These are phyloP conservation scores for Sarcophaga peregrina DNA, from an alignment of 1,140 invertebrate species.

Conservation along the genomic window DNA sequence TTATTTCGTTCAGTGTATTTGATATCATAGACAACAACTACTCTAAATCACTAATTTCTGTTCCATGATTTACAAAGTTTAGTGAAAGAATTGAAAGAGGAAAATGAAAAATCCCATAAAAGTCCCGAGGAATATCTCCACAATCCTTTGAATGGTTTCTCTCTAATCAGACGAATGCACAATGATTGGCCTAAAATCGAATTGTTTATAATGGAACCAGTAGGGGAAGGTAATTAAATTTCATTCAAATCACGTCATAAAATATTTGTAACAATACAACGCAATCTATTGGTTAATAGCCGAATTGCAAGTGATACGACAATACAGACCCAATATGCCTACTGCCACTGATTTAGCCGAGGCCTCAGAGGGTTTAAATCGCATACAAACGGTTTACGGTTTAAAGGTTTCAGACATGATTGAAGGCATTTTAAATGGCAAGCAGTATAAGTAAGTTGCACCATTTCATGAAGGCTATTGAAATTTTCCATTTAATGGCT, in stretches of 20 bases:
- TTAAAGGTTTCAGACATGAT: conserved; percentile 87
- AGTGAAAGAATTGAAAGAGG: conserved; percentile 69
- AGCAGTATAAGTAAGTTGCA: conserved; percentile 68
- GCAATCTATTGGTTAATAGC: conserved; percentile 44
- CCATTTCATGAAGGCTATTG: not conserved
- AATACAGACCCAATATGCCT: conserved; percentile 78
- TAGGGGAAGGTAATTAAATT: conserved; percentile 69
- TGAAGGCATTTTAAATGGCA: conserved; percentile 85
- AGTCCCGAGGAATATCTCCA: conserved; percentile 69
- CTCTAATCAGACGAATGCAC: conserved; percentile 58
- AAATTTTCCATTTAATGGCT: not conserved
- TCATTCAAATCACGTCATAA: conserved; percentile 67
- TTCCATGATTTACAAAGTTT: conserved; percentile 43
- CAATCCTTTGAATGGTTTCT: conserved; percentile 57
- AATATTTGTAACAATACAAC: not conserved
- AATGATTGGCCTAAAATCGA: conserved; percentile 56
- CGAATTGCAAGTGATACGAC: conserved; percentile 74
- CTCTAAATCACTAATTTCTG: not conserved
- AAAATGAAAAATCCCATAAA: conserved; percentile 79
- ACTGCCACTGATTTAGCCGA: conserved; percentile 90
- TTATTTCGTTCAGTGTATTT: not conserved
- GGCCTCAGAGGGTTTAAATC: conserved; percentile 88
- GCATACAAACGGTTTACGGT: conserved; percentile 94
- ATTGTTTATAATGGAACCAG: conserved; percentile 50
- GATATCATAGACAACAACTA: no score